Conservation (phyloP, 2,113 vertebrate genomes). For the Mesoclemmys tuberculata region DNA sequence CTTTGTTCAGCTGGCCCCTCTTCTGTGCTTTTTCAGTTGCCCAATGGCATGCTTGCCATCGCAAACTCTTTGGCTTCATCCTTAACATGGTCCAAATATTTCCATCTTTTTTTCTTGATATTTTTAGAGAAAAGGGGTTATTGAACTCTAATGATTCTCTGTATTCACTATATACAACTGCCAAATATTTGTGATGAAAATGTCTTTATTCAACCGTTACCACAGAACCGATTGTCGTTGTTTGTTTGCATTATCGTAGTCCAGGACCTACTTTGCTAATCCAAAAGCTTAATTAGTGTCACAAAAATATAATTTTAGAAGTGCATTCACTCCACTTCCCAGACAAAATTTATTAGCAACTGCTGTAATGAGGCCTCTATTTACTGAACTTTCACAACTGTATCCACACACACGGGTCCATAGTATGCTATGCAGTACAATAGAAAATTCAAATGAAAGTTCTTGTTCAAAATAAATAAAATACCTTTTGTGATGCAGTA, state of each 20-base stretch:
- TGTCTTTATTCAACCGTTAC: slow-evolving; percentile 34
- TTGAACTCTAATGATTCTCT: not conserved
- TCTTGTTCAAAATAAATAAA: not conserved
- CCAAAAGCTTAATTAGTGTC: slow-evolving; percentile 59
- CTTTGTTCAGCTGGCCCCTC: not conserved
- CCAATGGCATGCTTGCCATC: not conserved
- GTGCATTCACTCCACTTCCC: slow-evolving; percentile 25
- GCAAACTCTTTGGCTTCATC: not conserved
- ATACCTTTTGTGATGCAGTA: not conserved
- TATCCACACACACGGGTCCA: not conserved
- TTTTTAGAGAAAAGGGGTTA: slow-evolving; percentile 48
- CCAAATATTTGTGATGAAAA: slow-evolving; percentile 60
- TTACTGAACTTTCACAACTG: slow-evolving; percentile 58
- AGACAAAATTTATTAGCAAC: slow-evolving; percentile 68
- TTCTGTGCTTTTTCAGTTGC: not conserved
- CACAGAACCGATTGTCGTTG: not conserved
- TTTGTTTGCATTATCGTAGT: not conserved
- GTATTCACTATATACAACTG: not conserved
- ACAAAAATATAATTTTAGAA: slow-evolving; percentile 51
- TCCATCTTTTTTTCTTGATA: slow-evolving; percentile 50
- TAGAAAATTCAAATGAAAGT: slow-evolving; percentile 64
- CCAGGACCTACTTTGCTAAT: slow-evolving; percentile 38
- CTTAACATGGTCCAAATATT: slow-evolving; percentile 37
- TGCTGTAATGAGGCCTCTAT: slow-evolving; percentile 68
- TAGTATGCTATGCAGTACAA: slow-evolving; percentile 15